phyloP scores from a whole-genome alignment of 1,140 invertebrate species.

The Heliconius eleuchia region DNA sequence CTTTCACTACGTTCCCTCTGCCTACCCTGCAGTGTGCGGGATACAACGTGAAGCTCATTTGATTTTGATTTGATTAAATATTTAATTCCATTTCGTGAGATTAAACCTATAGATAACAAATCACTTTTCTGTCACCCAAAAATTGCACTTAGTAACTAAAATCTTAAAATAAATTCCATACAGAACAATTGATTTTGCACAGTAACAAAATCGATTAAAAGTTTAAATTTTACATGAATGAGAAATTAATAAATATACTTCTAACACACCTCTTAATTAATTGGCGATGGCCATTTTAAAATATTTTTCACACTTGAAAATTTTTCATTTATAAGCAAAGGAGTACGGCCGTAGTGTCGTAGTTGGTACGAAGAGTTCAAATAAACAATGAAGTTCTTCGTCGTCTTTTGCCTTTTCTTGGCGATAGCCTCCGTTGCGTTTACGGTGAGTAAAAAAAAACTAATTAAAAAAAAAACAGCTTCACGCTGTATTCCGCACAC shows the following conservation, averaged over 20 bases:
- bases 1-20: too few relatives aligned
- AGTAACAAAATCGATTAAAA: background rate
- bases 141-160: background rate
- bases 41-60: too few relatives aligned
- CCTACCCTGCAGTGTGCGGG: too few relatives aligned
- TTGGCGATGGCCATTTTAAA: constrained; percentile 1
- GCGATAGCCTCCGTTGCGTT: background rate
- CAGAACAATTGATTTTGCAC: background rate
- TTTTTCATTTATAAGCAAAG: constrained; percentile 22
- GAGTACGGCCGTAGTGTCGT: background rate
- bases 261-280: constrained; percentile 4
- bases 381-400: constrained; percentile 26
- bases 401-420: constrained; percentile 21
- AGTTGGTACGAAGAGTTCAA: background rate
- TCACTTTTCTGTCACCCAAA: background rate
- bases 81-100: too few relatives aligned
- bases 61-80: too few relatives aligned
- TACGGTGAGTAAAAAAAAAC: constrained; percentile 13
- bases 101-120: too few relatives aligned
- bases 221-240: background rate
- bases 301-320: constrained; percentile 28
- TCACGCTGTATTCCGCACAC: too few relatives aligned
- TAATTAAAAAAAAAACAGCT: too few relatives aligned
- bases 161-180: background rate
- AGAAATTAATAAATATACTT: background rate